Base-by-base conservation (phyloP, 2,888 invertebrate genomes). In the Amorpha juglandis region DNA sequence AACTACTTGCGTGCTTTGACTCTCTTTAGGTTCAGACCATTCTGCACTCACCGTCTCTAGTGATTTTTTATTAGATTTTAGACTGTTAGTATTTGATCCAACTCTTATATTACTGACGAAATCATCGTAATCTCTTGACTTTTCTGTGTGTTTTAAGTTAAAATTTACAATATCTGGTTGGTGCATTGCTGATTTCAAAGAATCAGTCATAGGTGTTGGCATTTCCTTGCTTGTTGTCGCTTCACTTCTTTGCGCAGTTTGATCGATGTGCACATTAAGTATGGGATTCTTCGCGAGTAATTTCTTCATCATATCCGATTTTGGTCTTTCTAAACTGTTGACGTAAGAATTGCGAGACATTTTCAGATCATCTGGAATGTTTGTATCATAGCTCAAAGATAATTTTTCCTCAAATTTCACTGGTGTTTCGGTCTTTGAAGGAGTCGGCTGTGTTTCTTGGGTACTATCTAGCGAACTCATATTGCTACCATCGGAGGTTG, bases 331-430 rank as follows among this genome's bases (percentile, higher is more conserved):
- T 74, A 95, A 84, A 72, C 94, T 95, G 51, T 95, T 95, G 1
- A 84, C 93, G 69, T 95, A 93, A 8, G 95, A 92, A 78, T 94
- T 94, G 53, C 95, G 88, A 0, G 95, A 95, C 14, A 95, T 95
- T 87, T 95, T 95, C 68, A 95, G 87, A 76, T 95, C 95, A 79
- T 95, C 95, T 8, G 95, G 94, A 69, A 95, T 91, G 70, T 95
- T 95, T 0, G 94, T 95, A 70, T 95, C 95, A 67, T 94, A 94
- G 27, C 86, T 83, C 84, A 94, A 88, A 11, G 85, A 83, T 52
- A 91, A 65, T 74, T 92, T 93, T 62, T 93, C 92, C 69, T 93
- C 91, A 68, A 89, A 90, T 79, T 90, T 92, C 1, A 78, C 64
- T 1, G 89, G 85, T 7, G 81, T 76, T 70, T 87, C 90, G 16